These are phyloP conservation scores for Drosophila truncata DNA, from an alignment of 1,140 invertebrate species.

Conservation along the genomic window DNA sequence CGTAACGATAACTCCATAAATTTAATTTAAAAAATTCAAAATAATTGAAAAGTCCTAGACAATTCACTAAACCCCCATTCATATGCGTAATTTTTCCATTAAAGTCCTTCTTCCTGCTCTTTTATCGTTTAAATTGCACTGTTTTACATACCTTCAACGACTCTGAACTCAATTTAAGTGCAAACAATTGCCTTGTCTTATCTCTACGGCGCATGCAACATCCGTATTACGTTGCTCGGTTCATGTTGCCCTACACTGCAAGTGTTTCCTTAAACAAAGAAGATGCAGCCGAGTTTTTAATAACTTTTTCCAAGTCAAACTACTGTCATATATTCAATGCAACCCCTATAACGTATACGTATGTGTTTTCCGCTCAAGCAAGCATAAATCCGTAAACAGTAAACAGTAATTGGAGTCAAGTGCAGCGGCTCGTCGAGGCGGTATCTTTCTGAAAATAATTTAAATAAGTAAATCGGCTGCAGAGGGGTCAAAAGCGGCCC, in stretches of 20 bases:
- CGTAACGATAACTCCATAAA: too few species aligned
- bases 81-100: constrained; percentile 11
- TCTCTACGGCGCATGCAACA: constrained; percentile 31
- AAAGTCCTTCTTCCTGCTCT: constrained; percentile 1
- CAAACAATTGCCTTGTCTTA: constrained; percentile 47
- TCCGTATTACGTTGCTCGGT: constrained; percentile 28
- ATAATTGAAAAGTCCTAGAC: background rate
- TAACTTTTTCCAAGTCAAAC: constrained; percentile 34
- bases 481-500: background rate
- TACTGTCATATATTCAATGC: constrained; percentile 14
- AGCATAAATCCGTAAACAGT: constrained; percentile 80
- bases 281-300: constrained; percentile 32
- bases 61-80: background rate
- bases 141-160: constrained; percentile 17
- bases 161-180: constrained; percentile 39
- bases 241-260: constrained; percentile 12
- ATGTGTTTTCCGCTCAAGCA: constrained; percentile 72
- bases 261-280: constrained; percentile 29
- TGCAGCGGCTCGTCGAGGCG: constrained; percentile 53
- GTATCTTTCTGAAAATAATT: constrained; percentile 25
- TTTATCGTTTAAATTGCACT: constrained; percentile 29
- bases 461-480: constrained; percentile 33
- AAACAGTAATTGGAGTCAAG: constrained; percentile 77
- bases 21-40: background rate
- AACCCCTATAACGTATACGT: constrained; percentile 18